phyloP scores from a whole-genome alignment of 2,888 invertebrate genomes.

The Chymomyza amoena region DNA sequence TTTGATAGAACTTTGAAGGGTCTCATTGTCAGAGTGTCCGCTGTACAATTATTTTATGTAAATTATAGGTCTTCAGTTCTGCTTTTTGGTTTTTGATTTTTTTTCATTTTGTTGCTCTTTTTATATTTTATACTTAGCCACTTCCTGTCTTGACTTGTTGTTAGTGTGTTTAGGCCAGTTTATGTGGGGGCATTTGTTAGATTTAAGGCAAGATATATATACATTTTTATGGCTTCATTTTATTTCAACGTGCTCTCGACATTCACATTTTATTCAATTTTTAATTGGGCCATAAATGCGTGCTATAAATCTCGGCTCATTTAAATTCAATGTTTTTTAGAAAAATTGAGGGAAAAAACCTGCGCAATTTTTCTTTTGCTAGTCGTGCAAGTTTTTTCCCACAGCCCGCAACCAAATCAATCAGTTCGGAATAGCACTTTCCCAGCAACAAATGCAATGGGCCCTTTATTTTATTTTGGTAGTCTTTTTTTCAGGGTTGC shows the following conservation, averaged over 20 bases:
- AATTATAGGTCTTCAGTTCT: slow-evolving; percentile 40
- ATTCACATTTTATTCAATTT: slow-evolving; percentile 38
- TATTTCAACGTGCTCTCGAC: slow-evolving; percentile 4
- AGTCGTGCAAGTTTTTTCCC: slow-evolving; percentile 4
- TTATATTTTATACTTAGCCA: neutral
- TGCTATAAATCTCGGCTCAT: slow-evolving; percentile 38
- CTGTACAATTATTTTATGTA: slow-evolving; percentile 60
- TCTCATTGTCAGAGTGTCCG: slow-evolving; percentile 3
- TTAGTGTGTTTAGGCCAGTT: neutral
- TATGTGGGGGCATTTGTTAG: neutral
- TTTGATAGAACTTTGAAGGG: slow-evolving; percentile 57
- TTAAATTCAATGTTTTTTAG: neutral
- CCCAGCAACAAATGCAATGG: neutral
- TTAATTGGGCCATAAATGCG: slow-evolving; percentile 36
- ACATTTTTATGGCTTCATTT: neutral
- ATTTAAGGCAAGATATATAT: neutral
- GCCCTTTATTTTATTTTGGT: neutral
- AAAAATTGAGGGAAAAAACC: slow-evolving; percentile 22
- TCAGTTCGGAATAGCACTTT: slow-evolving; percentile 15
- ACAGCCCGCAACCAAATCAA: slow-evolving; percentile 28
- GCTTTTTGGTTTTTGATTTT: slow-evolving; percentile 27
- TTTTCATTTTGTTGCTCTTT: slow-evolving; percentile 18
- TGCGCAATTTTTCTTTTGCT: slow-evolving; percentile 39
- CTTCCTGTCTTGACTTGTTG: neutral
- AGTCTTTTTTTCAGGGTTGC: neutral